phyloP scores from a whole-genome alignment of 2,797 vertebrate genomes.

The Mus caroli region DNA sequence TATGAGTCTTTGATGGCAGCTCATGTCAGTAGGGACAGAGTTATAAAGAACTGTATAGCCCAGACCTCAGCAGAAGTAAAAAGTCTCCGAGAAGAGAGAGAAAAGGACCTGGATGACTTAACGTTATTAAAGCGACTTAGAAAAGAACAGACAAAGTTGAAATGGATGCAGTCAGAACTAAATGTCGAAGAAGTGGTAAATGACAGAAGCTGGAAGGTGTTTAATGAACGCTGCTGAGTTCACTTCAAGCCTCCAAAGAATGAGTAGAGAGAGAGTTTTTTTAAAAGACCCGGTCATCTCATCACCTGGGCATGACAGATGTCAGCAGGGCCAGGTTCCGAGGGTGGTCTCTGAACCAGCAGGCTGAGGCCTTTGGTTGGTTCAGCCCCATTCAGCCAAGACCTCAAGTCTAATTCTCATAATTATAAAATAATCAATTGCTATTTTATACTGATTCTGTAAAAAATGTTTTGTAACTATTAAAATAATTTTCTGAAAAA shows the following conservation, averaged over 20 bases:
- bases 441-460: slow-evolving; percentile 91
- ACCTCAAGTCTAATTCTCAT: slow-evolving; percentile 88
- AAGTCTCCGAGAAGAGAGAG: slow-evolving; percentile 93
- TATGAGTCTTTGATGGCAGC: slow-evolving; percentile 94
- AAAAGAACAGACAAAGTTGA: slow-evolving; percentile 99
- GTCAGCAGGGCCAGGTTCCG: slow-evolving; percentile 81
- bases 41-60: slow-evolving; percentile 97
- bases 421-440: slow-evolving; percentile 88
- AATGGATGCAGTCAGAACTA: no score
- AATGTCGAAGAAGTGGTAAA: no score
- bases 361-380: slow-evolving; percentile 85
- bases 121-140: slow-evolving; percentile 95
- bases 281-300: slow-evolving; percentile 84
- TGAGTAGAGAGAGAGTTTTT: slow-evolving; percentile 87
- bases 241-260: slow-evolving; percentile 96
- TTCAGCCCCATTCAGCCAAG: slow-evolving; percentile 87
- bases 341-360: slow-evolving; percentile 85
- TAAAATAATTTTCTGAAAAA: slow-evolving; percentile 91
- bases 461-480: slow-evolving; percentile 89
- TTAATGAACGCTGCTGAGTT: slow-evolving; percentile 96
- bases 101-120: slow-evolving; percentile 92
- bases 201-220: no score
- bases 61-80: slow-evolving; percentile 93
- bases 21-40: slow-evolving; percentile 94
- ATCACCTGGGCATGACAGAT: slow-evolving; percentile 85